Percentiles rank a stretch among this genome's conserved stretches.
These are phyloP conservation scores for Chydorus sphaericus DNA, from an alignment of 2,888 invertebrate genomes.

Conservation along the genomic window DNA sequence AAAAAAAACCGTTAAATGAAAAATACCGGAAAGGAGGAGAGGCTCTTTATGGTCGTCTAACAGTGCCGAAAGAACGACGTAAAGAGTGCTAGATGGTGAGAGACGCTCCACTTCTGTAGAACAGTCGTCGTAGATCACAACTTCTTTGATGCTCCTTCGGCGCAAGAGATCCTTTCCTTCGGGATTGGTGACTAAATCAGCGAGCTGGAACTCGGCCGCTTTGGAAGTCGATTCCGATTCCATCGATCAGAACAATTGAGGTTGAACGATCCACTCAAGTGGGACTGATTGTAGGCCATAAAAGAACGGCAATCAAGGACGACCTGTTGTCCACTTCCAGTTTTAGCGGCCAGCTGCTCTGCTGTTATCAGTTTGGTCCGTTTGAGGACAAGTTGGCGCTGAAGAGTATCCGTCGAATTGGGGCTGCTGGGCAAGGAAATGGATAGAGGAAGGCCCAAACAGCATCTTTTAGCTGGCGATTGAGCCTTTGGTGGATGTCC, in stretches of 20 bases:
- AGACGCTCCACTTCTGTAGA: slow-evolving; percentile 44
- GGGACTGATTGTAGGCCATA: slow-evolving; percentile 50
- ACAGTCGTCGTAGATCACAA: slow-evolving; percentile 53
- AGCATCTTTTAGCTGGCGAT: slow-evolving; percentile 14
- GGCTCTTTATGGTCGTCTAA: slow-evolving; percentile 51
- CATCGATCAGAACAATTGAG: slow-evolving; percentile 55
- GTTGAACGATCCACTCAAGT: slow-evolving; percentile 51
- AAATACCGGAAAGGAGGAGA: slow-evolving; percentile 44
- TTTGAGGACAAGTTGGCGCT: slow-evolving; percentile 36
- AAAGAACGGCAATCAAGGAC: slow-evolving; percentile 52
- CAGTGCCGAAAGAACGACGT: slow-evolving; percentile 47
- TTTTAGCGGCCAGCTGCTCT: slow-evolving; percentile 35
- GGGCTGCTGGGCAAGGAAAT: slow-evolving; percentile 24
- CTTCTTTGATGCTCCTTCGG: slow-evolving; percentile 40
- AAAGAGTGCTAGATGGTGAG: slow-evolving; percentile 42
- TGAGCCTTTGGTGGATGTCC: not conserved
- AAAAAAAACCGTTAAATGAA: not conserved
- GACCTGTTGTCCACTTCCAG: slow-evolving; percentile 17
- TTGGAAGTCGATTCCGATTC: slow-evolving; percentile 47
- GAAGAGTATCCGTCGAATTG: slow-evolving; percentile 37
- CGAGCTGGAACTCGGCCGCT: slow-evolving; percentile 46
- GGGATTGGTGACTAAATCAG: slow-evolving; percentile 46
- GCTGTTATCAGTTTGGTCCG: slow-evolving; percentile 37
- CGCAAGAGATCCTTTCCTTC: slow-evolving; percentile 46
- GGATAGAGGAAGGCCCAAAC: slow-evolving; percentile 14